phyloP scores from a whole-genome alignment of 1,140 invertebrate species.

The Matsumurasca onukii region DNA sequence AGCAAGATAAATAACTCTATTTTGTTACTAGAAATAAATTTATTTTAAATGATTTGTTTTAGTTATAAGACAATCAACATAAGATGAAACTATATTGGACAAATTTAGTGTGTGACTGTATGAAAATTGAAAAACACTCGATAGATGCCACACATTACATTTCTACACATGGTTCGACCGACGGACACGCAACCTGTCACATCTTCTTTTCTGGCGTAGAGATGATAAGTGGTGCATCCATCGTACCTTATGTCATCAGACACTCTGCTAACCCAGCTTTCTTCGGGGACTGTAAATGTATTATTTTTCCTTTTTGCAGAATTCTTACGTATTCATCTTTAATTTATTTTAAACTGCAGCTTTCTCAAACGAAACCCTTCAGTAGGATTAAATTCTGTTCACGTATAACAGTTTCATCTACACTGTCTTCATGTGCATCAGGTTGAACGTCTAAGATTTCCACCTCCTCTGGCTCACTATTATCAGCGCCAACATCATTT shows the following conservation, averaged over 20 bases:
- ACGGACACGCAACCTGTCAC: too few species aligned
- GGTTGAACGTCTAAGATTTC: neutral
- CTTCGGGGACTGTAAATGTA: slow-evolving; percentile 8
- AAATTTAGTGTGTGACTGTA: slow-evolving; percentile 3
- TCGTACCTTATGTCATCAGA: slow-evolving; percentile 25
- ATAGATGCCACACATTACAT: slow-evolving; percentile 29
- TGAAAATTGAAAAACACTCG: slow-evolving; percentile 26
- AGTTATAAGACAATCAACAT: too few species aligned
- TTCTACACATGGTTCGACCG: neutral
- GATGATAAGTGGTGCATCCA: slow-evolving; percentile 24
- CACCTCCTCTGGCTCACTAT: too few species aligned
- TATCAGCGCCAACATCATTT: neutral
- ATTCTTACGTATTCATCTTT: neutral
- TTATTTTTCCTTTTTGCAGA: neutral
- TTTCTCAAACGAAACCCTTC: neutral
- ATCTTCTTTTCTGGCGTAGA: slow-evolving; percentile 12
- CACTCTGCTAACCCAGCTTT: slow-evolving; percentile 26
- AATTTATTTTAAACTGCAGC: neutral
- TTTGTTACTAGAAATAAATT: too few species aligned
- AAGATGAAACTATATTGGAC: too few species aligned
- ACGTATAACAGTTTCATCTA: slow-evolving; percentile 4
- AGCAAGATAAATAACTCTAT: neutral
- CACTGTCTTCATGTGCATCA: neutral
- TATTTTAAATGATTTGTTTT: too few species aligned
- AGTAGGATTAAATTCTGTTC: neutral